Evolutionary conservation across 2,888 invertebrate species (phyloP).

Genomic region (Drosophila nigricruria): DNA sequence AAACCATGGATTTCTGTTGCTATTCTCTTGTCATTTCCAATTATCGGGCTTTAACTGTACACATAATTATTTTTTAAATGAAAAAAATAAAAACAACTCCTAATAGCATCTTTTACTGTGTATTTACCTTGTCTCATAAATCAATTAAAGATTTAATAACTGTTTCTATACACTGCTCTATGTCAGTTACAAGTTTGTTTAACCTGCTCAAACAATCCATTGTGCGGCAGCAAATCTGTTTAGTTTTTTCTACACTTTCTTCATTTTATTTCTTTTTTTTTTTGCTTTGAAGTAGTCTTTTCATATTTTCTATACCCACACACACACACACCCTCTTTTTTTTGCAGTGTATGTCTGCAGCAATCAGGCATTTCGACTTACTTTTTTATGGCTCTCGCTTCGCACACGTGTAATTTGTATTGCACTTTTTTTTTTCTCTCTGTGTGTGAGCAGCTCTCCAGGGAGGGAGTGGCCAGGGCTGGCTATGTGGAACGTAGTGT

Average conservation of each 20-base stretch:
- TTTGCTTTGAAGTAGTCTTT: neutral
- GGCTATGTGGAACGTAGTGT: neutral
- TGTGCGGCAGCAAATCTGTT: slow-evolving; percentile 1
- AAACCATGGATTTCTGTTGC: too few relatives aligned
- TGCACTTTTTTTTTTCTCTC: slow-evolving; percentile 47
- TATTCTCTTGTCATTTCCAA: too few relatives aligned
- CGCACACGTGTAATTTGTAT: slow-evolving; percentile 68
- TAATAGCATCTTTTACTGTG: neutral
- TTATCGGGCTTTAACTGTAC: too few relatives aligned
- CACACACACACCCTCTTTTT: neutral
- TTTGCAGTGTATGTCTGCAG: slow-evolving; percentile 25
- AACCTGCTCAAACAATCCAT: neutral
- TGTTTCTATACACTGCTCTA: neutral
- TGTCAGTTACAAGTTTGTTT: neutral
- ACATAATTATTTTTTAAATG: too few relatives aligned
- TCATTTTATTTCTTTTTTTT: neutral
- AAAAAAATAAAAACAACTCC: too few relatives aligned
- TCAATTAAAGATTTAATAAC: slow-evolving; percentile 5
- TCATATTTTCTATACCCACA: slow-evolving; percentile 1
- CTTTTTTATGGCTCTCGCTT: slow-evolving; percentile 39
- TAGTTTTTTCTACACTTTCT: slow-evolving; percentile 3
- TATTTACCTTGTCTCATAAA: neutral
- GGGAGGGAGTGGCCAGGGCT: slow-evolving; percentile 6
- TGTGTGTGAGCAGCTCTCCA: neutral
- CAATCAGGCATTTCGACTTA: slow-evolving; percentile 64